Base-by-base conservation (phyloP, 2,797 vertebrate genomes). In the Glossophaga mutica region DNA sequence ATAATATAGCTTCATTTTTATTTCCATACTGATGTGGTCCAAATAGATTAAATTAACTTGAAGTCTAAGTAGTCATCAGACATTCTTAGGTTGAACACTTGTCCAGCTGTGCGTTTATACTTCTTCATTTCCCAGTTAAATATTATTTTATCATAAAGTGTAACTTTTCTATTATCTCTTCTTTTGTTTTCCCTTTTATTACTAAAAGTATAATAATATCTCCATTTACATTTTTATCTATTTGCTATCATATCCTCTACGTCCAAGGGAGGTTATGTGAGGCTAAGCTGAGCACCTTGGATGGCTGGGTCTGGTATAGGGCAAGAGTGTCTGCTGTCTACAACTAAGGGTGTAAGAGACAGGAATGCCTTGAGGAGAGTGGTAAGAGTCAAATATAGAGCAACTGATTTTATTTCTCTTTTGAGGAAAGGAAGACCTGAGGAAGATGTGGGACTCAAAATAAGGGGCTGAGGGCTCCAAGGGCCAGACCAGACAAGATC, bases 1-100 rank as follows among this genome's bases (percentile, higher is more conserved):
- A 24, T 52, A 86, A 81, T 48, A 18, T 2, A 50, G 67, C 6
- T 29, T 68, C 57, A 73, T 32, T 87, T 93, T 95, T 67, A 83
- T 91, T 48, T 11, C 12, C 14, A 73, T 19, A 21, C 14, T 52
- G 21, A 73, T 77, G 18, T 19, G 9, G 10, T 9, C 10, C n/a
- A 87, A 52, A 44, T 21, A 78, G 26, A 84, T 16, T 79, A 82
- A 50, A 84, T 44, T 73, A 68, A 84, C 0, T 2, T 48, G 21
- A 48, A 37, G 8, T 37, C 14, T 9, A 65, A 39, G 78, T 9
- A 81, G 46, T 11, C 21, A 55, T 1, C 21, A 59, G 29, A 15
- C 15, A 29, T 68, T 39, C 2, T 50, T 68, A 73, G 85, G 29
- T 5, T 34, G 26, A 50, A 87, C 22, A 50, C 1, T 42, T 78